Evolutionary conservation across 2,888 invertebrate genomes (phyloP), one percentile per base, ranked within the genome.

Genomic region (Zygaena filipendulae): DNA sequence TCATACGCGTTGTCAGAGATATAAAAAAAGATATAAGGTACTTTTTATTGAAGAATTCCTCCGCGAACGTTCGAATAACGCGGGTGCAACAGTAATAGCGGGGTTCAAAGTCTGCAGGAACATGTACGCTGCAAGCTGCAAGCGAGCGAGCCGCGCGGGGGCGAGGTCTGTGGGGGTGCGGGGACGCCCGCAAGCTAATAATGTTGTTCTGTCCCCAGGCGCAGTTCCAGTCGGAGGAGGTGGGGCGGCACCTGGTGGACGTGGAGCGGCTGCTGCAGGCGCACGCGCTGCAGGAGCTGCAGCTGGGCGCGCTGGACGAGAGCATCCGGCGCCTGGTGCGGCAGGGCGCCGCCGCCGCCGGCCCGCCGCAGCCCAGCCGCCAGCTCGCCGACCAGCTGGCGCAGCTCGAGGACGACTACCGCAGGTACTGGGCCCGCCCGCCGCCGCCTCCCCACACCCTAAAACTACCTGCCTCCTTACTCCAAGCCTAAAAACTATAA

Each of bases 231-330:
- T 92, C 94, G 0, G 90, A 87, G 28, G 97, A 97, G 57, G 91
- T 92, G 3, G 97, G 97, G 0, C 91, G 95, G 0, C 98, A 99
- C 79, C 77, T 98, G 27, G 82, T 95, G 36, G 97, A 93, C 19
- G 97, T 96, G 5, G 97, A 98, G 62, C 96, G 98, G 40, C 79
- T 97, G 21, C 74, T 98, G 30, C 97, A 97, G 48, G 95, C 95
- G 36, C 97, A 98, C 68, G 91, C 91, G 9, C 77, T 99, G 23
- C 90, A 93, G 47, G 97, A 98, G 60, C 72, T 96, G 35, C 94
- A 95, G 68, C 89, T 97, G 0, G 91, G 91, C 2, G 91, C 95
- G 0, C 82, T 95, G 33, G 93, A 94, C 9, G 95, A 96, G 60
- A 89, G 89, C 19, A 87, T 93, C 36, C 82, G 91, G 12, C 83